phyloP scores from a whole-genome alignment of 1,140 invertebrate genomes.

The Atta texana region DNA sequence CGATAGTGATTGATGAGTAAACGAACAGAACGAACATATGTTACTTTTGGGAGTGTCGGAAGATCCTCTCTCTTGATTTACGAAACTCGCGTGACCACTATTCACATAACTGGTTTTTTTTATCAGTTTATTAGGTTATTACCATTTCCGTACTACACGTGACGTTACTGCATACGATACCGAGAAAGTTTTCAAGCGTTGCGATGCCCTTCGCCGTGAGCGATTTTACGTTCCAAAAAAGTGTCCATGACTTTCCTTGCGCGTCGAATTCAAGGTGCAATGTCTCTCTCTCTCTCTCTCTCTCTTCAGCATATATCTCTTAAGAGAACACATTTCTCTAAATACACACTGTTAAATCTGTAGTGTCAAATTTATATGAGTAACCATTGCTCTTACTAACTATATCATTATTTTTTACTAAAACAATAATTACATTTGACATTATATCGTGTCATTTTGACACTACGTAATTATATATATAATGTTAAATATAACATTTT shows the following conservation, averaged over 20 bases:
- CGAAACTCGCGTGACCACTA: constrained; percentile 21
- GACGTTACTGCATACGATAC: constrained; percentile 23
- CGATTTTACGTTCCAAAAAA: constrained; percentile 41
- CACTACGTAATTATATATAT: too few relatives aligned
- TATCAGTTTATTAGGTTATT: constrained; percentile 23
- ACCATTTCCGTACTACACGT: not conserved
- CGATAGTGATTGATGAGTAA: not conserved
- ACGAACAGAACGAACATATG: not conserved
- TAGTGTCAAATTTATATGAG: too few relatives aligned
- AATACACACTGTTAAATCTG: not conserved
- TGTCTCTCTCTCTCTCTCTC: too few relatives aligned
- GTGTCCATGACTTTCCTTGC: constrained; percentile 44
- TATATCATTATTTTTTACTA: too few relatives aligned
- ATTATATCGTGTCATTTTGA: too few relatives aligned
- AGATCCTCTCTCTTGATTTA: constrained; percentile 19
- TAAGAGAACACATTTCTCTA: constrained; percentile 26
- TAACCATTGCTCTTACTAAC: too few relatives aligned
- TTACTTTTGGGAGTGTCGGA: not conserved
- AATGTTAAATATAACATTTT: too few relatives aligned
- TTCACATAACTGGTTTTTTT: constrained; percentile 45
- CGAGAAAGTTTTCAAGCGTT: constrained; percentile 55
- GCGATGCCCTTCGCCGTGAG: constrained; percentile 49
- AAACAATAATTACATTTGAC: too few relatives aligned
- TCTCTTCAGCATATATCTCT: not conserved
- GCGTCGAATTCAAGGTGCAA: constrained; percentile 30